Base-by-base conservation (phyloP, 2,888 invertebrate species). In the Drosophila atroscutellata region DNA sequence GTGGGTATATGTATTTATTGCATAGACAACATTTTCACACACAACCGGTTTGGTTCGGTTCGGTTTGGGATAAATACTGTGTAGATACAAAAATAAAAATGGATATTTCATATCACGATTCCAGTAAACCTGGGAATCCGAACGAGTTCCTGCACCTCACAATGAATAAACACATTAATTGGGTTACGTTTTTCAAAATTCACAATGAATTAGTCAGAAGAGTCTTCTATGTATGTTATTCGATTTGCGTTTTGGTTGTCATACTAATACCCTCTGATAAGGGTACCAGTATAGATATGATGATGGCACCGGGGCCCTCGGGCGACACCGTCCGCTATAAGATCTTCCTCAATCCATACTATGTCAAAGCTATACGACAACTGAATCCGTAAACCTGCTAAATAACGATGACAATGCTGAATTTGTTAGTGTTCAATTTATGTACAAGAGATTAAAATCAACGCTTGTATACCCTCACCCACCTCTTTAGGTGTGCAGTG, bases 231-330 rank as follows among this genome's bases (percentile, higher is more conserved):
- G 45, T 66, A 1, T 34, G 3, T 18, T 39, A 8, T 34, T 15
- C 88, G 0, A 62, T 59, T 32, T 81, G 77, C 24, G 77, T 85
- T 3, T 50, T 90, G 62, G 57, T 81, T 2, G 80, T 75, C 37
- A 75, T 83, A 15, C 57, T 91, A 0, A 58, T 82, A 52, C 92
- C 92, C 13, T 76, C 91, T 0, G 89, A 87, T 34, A 89, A 90
- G 42, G 86, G 86, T 36, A 79, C 91, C 6, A 90, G 75, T 36
- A 83, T 91, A 11, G 81, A 86, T 30, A 86, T 63, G 72, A 58
- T 90, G 72, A 2, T n/a, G n/a, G n/a, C n/a, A n/a, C n/a, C 65
- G 58, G 2, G 91, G 89, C 7, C 78, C 0, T 86, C 84, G 26
- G 80, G 65, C 2, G 88, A 91, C 11, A 77, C 74, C 0, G 71